Evolutionary conservation across 2,797 vertebrate species (phyloP), one percentile per base, ranked within the genome.

Genomic region (Esox masquinongy): DNA sequence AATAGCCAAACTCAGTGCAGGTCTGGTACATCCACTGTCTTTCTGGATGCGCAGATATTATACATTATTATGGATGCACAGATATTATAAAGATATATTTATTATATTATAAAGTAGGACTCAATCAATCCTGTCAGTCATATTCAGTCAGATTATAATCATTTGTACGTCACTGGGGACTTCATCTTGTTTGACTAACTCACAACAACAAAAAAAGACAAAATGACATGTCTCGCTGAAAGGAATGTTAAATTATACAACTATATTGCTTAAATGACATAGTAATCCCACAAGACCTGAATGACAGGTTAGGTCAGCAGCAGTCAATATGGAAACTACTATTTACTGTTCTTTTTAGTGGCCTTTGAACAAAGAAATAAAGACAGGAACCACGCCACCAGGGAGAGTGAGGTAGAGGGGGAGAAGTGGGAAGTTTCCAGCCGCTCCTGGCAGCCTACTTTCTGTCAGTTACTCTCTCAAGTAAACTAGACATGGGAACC

Each of bases 1-100:
- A 93, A 86, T 95, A 96, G 73, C 93, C 94, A 91, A 95, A 95
- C 87, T 95, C 93, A 74, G 88, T 90, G 82, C 92, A 94, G 78
- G 92, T 92, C 81, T 85, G 74, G 84, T 89, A 69, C 11, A 19
- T 22, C 75, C 81, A 85, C 63, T 75, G 76, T 1, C 83, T 80
- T 14, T 80, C 90, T 85, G 64, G 24, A 70, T n/a, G 67, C 39
- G 49, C 68, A 56, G 51, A 74, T 31, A 70, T 31, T 31, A 31
- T 31, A 31, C 29, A 31, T 31, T 31, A 31, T 31, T 31, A 31
- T 85, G 64, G 24, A 70, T n/a, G 67, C 39, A 56, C 59, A 56
- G 51, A 74, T 31, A 70, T 31, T 31, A 31, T 31, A 31, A 31
- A 31, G 29, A 31, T 31, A 31, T 31, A 3, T 31, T 31, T 31